Base-by-base conservation (phyloP, 2,888 invertebrate genomes). In the Chelonus formosanus region DNA sequence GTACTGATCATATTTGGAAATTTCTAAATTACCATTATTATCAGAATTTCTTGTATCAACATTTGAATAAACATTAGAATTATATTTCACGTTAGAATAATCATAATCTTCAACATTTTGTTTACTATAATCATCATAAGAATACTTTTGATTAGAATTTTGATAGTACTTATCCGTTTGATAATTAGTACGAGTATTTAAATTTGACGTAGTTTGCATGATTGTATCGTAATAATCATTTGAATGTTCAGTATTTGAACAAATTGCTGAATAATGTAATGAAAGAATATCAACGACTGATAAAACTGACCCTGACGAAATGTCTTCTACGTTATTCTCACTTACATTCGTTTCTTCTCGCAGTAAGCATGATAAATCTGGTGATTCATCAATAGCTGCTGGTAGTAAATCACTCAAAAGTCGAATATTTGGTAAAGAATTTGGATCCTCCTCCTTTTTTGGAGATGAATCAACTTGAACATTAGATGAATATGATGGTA, bases 361-460 rank as follows among this genome's bases (percentile, higher is more conserved):
- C 47, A 87, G 74, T 70, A 87, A 80, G 71, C 85, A 86, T 4
- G 86, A 85, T 62, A 88, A 85, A 70, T 88, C 88, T 65, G 86
- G 83, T 4, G 73, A 67, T 64, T 71, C 65, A 67, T 78, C 72
- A 36, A 78, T 72, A 70, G 76, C 70, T 61, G 81, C 74, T 54
- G 83, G 79, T 76, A 83, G 79, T 65, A 80, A 71, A 72, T 81
- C 79, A 32, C 78, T 73, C 50, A 81, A 50, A 20, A 79, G 70
- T 20, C 74, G 70, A 10, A 72, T 71, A 65, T 67, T 73, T 31
- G 78, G 64, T 56, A 67, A 52, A 35, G 75, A 72, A 67, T 55
- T 44, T 65, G 57, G 44, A 53, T 55, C 60, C 44, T 36, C 55
- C n/a, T 32, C 35, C 52, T 56, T 55, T 60, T 59, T 50, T 60